Base-by-base conservation (phyloP, 2,797 vertebrate genomes). In the Acomys russatus region DNA sequence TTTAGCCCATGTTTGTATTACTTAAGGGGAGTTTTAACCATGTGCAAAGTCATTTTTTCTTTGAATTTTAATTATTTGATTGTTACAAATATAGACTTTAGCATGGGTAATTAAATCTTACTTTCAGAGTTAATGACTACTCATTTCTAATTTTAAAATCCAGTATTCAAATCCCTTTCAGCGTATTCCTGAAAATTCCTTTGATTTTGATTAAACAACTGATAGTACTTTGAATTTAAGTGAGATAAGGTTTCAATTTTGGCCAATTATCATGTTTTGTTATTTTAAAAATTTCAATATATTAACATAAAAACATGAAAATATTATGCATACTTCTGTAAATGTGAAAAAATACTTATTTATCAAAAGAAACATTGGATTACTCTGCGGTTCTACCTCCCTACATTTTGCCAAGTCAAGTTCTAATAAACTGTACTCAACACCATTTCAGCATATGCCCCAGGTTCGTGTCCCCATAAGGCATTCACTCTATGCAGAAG, bases 351-450 rank as follows among this genome's bases (percentile, higher is more conserved):
- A 25, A 74, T 1, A 22, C 38, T 1, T 88, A 80, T 80, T 88
- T 82, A 44, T 91, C 56, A 95, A 64, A 94, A 68, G 51, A 84
- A 91, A 35, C 61, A 73, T 61, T 88, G 82, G 56, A 9, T 15
- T 44, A 92, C 74, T 23, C 2, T 83, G 82, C 93, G 44, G 2
- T 49, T 89, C 64, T 83, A 88, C 44, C 44, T 77, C 30, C 14
- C 8, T 56, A 3, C 0, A 76, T 35, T 49, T 64, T 44, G 35
- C 3, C 25, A 51, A 28, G 35, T 64, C 44, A 82, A 82, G 61
- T 91, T 82, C 14, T 82, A 18, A 35, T 88, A 51, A 1, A 73
- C 54, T 59, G 18, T 44, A 80, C 54, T 61, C 33, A 86, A 89
- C 15, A 66, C 17, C 9, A 9, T 90, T 77, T 30, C 4, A 77